Conservation (phyloP, 2,797 vertebrate species). For the Melanotaenia maccullochi region DNA sequence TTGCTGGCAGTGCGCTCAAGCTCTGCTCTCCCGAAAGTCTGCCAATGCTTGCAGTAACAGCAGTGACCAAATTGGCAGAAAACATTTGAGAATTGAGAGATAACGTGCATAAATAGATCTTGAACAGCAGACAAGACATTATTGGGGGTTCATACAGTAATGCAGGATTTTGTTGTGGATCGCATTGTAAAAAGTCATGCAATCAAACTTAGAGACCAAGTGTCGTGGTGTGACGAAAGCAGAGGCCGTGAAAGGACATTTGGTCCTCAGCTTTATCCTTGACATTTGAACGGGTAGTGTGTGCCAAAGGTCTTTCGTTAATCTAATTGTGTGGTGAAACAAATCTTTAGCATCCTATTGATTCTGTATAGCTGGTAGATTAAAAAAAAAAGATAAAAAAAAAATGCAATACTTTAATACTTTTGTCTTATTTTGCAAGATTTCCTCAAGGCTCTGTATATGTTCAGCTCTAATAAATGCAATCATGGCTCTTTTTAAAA, state of each 20-base stretch:
- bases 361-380: neutral
- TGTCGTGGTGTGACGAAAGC: neutral
- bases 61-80: slow-evolving; percentile 12
- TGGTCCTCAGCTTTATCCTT: neutral
- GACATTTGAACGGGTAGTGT: neutral
- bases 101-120: neutral
- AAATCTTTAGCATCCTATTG: neutral
- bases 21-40: neutral
- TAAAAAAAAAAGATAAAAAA: neutral
- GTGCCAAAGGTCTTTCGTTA: neutral
- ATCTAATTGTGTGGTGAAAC: neutral
- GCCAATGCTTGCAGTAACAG: neutral
- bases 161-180: neutral
- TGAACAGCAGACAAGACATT: neutral
- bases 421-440: neutral
- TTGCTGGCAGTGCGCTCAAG: neutral
- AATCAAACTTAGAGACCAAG: neutral
- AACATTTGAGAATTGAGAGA: neutral
- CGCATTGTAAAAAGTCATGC: neutral
- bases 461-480: neutral
- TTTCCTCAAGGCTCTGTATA: neutral
- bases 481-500: neutral
- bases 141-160: neutral
- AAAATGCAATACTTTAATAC: neutral
- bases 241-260: neutral